These are phyloP conservation scores for Cheilosia impressa DNA, from an alignment of 2,888 invertebrate species.

Conservation along the genomic window DNA sequence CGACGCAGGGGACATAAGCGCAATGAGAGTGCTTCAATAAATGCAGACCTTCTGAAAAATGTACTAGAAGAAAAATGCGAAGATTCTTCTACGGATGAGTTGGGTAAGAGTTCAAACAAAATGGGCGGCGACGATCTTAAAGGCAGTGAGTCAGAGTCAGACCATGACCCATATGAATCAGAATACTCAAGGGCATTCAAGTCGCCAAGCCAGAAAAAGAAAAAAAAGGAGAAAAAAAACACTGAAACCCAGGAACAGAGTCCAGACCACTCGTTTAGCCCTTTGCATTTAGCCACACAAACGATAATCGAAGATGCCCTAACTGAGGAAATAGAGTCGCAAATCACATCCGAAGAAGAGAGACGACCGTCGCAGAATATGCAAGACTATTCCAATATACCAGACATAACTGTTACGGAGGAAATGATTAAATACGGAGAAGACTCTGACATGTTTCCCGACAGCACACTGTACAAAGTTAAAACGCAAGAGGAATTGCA, in stretches of 20 bases:
- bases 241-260: constrained; percentile 82
- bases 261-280: constrained; percentile 80
- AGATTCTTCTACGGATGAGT: constrained; percentile 6
- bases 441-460: constrained; percentile 81
- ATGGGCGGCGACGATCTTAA: constrained; percentile 81
- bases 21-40: constrained; percentile 84
- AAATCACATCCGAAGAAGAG: constrained; percentile 78
- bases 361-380: constrained; percentile 82
- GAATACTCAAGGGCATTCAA: constrained; percentile 84
- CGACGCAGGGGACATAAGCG: constrained; percentile 85
- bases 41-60: constrained; percentile 79
- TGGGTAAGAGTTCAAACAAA: constrained; percentile 42
- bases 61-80: constrained; percentile 78
- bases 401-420: constrained; percentile 82
- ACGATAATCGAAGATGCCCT: constrained; percentile 82
- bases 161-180: constrained; percentile 84
- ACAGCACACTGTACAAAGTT: constrained; percentile 81
- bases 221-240: constrained; percentile 81
- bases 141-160: constrained; percentile 84
- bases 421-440: constrained; percentile 81
- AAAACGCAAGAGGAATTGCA: constrained; percentile 82
- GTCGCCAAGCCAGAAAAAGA: constrained; percentile 81
- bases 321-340: constrained; percentile 82
- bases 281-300: constrained; percentile 82
- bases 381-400: constrained; percentile 83